These are phyloP conservation scores for Ophthalmolycus amberensis DNA, from an alignment of 2,113 vertebrate species.

Conservation along the genomic window DNA sequence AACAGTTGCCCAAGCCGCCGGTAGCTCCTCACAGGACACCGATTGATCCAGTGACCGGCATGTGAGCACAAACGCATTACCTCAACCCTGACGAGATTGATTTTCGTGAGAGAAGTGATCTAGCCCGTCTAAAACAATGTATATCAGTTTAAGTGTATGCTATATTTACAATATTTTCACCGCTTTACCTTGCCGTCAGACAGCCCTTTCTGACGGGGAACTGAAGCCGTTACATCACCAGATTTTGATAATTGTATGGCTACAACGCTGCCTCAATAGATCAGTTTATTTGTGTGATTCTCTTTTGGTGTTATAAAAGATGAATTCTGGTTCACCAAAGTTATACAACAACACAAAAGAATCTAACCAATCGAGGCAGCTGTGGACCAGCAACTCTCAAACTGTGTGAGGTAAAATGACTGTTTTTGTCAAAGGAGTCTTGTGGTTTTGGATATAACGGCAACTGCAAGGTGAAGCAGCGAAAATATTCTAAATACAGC, in stretches of 20 bases:
- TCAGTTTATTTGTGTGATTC: not conserved
- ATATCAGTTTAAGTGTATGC: not conserved
- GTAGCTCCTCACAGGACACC: not conserved
- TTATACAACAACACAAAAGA: not conserved
- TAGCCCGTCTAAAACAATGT: too few relatives aligned
- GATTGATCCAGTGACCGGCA: not conserved
- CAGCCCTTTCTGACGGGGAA: too few relatives aligned
- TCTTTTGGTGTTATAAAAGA: not conserved
- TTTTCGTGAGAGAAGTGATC: not conserved
- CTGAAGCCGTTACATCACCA: not conserved
- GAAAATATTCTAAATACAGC: not conserved
- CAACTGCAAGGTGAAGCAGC: not conserved
- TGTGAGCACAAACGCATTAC: not conserved
- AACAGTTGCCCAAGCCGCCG: not conserved
- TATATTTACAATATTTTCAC: not conserved
- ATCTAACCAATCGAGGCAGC: not conserved
- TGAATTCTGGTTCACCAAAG: not conserved
- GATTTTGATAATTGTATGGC: not conserved
- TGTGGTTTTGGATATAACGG: not conserved
- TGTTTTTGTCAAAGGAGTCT: not conserved
- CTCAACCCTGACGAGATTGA: not conserved
- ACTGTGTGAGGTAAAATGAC: not conserved
- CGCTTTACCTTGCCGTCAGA: not conserved
- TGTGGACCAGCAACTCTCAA: not conserved
- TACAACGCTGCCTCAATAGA: too few relatives aligned